Base-by-base conservation (phyloP, 2,888 invertebrate species). In the Colletes collaris region DNA sequence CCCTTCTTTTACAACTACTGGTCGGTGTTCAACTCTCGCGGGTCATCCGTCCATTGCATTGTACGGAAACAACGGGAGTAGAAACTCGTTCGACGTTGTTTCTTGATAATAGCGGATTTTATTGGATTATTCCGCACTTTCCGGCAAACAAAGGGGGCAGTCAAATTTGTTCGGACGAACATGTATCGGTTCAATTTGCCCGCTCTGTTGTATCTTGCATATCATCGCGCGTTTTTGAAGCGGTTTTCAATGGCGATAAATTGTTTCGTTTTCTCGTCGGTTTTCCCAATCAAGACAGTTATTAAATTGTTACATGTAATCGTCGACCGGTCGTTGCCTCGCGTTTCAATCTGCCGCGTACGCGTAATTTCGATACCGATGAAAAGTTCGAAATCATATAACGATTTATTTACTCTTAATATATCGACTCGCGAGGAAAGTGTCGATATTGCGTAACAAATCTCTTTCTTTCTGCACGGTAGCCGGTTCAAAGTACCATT, bases 191-290 rank as follows among this genome's bases (percentile, higher is more conserved):
- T 60, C 55, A 60, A 60, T 65, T 69, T 65, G 49, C 69, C n/a
- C 67, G 58, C 44, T 59, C 35, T 53, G 35, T 55, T 72, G 50
- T 52, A 73, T 58, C 73, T 63, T 72, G 75, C 73, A 64, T 63
- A 76, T 73, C 74, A 76, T 53, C 52, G 46, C 56, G 63, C 11
- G 70, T 62, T 59, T 76, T 52, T n/a, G 8, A 19, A 49, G 58
- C 68, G 63, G 60, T 68, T 78, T 78, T 69, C 78, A 69, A 78
- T 78, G 65, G 55, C 70, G 52, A 78, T 65, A 78, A 78, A 78
- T 70, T 69, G 64, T 60, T 46, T 55, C 44, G 40, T 50, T 11
- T 44, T 10, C n/a, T 5, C 49, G 53, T 35, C 78, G 35, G 19
- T 78, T 60, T 60, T 13, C 19, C 59, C 78, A 70, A 78, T 70